Base-by-base conservation (phyloP, 2,888 invertebrate species). In the Ernsta delagoae region DNA sequence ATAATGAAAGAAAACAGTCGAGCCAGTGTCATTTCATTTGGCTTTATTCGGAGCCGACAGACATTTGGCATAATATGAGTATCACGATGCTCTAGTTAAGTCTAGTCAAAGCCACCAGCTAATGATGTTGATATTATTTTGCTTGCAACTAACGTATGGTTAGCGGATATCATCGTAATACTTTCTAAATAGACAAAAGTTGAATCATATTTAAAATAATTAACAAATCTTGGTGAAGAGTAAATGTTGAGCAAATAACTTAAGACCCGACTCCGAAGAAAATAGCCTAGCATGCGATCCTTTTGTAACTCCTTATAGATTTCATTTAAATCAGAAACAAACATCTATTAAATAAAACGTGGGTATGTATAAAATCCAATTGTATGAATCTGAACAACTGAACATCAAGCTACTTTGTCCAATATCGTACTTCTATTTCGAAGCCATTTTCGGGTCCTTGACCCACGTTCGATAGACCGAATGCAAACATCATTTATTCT, bases 401-500 rank as follows among this genome's bases (percentile, higher is more conserved):
- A n/a, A n/a, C n/a, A n/a, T n/a, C n/a, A n/a, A n/a, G n/a, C 9
- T 36, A 1, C 36, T 59, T 9, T 16, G 12, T 57, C 24, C 57
- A 11, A 11, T 34, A 59, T 4, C n/a, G 39, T 41, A 39, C 50
- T n/a, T n/a, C 39, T 12, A 53, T 53, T 39, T 16, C 16, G 9
- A 65, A 59, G 50, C 39, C 0, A 59, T 59, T 65, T 39, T 41
- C n/a, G 9, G 31, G 59, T 53, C 59, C 59, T 65, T 59, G 65
- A 65, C 65, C 59, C 50, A 48, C 11, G 45, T n/a, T n/a, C 34
- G 56, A 11, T 39, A 36, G 12, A 34, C 39, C 24, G 34, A 53
- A 53, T 53, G 65, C 34, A 53, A 41, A 50, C 65, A 66, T 66
- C 53, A 60, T 59, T 66, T 66, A 66, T 66, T 66, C 65, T 6